A percentile compares a stretch with the other conserved stretches of the same genome.
phyloP scores from a whole-genome alignment of 1,140 invertebrate species.

The Bombus terrestris region DNA sequence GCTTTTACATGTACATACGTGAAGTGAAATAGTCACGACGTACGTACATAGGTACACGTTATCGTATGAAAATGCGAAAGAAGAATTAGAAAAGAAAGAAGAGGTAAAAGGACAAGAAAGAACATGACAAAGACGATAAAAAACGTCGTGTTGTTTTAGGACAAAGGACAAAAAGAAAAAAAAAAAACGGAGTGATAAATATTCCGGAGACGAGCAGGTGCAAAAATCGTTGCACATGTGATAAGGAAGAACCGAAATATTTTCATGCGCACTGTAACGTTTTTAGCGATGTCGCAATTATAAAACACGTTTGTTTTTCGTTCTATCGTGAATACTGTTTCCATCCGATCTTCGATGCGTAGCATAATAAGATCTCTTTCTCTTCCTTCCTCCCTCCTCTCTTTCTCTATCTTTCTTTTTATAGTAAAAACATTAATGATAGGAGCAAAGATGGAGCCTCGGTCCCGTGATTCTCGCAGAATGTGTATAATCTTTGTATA shows the following conservation, averaged over 20 bases:
- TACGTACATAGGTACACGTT: background rate
- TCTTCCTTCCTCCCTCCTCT: constrained; percentile 16
- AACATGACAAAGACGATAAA: constrained; percentile 1
- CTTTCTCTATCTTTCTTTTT: constrained; percentile 38
- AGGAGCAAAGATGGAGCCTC: constrained; percentile 59
- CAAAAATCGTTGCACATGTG: constrained; percentile 49
- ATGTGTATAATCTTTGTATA: constrained; percentile 21
- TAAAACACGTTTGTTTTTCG: constrained; percentile 28
- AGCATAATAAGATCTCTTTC: constrained; percentile 68
- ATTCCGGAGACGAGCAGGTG: constrained; percentile 21
- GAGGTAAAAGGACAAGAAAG: background rate
- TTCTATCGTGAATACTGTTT: constrained; percentile 47
- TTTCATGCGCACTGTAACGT: constrained; percentile 39
- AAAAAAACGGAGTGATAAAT: constrained; percentile 34
- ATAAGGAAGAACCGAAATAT: constrained; percentile 50
- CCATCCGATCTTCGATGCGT: constrained; percentile 52
- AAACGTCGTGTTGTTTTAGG: constrained; percentile 19
- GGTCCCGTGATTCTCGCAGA: constrained; percentile 55
- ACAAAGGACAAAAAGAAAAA: constrained; percentile 2
- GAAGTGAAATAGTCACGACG: constrained; percentile 31
- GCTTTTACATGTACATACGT: constrained; percentile 61
- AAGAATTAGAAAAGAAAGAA: background rate
- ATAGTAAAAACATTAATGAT: constrained; percentile 53
- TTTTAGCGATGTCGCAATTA: constrained; percentile 25
- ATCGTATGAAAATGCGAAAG: background rate